Base-by-base conservation (phyloP, 2,113 vertebrate species). In the Epinephelus cyanopodus region DNA sequence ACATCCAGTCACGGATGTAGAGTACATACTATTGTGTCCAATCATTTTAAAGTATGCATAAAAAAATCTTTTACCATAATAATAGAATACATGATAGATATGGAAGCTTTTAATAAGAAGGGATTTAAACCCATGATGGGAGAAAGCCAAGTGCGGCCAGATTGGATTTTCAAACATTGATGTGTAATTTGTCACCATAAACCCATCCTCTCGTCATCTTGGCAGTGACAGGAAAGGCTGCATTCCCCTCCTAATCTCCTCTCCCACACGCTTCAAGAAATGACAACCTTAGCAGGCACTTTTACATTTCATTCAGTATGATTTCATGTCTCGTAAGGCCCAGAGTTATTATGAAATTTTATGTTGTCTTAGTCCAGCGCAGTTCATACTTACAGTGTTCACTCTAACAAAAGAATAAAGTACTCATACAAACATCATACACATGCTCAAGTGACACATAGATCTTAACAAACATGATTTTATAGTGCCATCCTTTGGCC, bases 151-250 rank as follows among this genome's bases (percentile, higher is more conserved):
- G 74, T 79, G 62, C 6, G 23, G 73, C 50, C 83, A 67, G 71
- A 89, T 79, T 84, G 75, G 82, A 85, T 90, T 85, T 74, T 72
- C 54, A 33, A 71, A 72, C 72, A 77, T 19, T 77, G 74, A 83
- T 87, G 78, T 92, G 81, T 79, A 85, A 89, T 89, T 74, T 88
- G 83, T 86, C 83, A 50, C 63, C 13, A 64, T 89, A 89, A 89
- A 89, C 27, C 87, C 87, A 69, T 83, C 81, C 74, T 58, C 74
- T 87, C 66, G 18, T 83, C 85, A 64, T 84, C 77, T 70, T 82
- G 52, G 73, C 76, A 66, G 48, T 79, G 87, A 84, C 33, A 65
- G 72, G 52, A 69, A 81, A 72, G 72, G 62, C 79, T 84, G 70
- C 56, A 62, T 82, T 80, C 63, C 37, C 27, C 54, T 63, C 61